Base-by-base conservation (phyloP, 2,888 invertebrate species). In the Rhingia rostrata region DNA sequence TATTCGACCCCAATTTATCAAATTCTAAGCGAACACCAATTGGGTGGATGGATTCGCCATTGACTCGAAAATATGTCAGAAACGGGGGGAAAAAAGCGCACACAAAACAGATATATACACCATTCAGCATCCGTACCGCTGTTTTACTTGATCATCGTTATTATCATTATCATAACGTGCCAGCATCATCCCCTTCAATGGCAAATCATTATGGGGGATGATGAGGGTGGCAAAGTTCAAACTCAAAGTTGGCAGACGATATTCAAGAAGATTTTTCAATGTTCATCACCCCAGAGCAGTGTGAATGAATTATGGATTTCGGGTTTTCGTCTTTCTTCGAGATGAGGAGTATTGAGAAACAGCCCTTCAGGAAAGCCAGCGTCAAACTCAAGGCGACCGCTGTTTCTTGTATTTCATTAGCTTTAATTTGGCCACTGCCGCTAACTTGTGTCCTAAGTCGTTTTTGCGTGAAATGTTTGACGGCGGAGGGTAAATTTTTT, bases 261-360 rank as follows among this genome's bases (percentile, higher is more conserved):
- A 66, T 82, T 70, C 47, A 43, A 41, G 70, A 33, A 72, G 66
- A 79, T 79, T 83, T 83, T 79, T 83, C 79, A 78, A 80, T 75
- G 80, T 66, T 80, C 84, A 73, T 63, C 80, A 70, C 69, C 70
- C 64, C 69, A 39, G 49, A 63, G 61, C 60, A 37, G 30, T 49
- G 60, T 66, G 69, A 82, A 90, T 90, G 90, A 90, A 90, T 89
- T 90, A 90, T 90, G 88, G 88, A 87, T 88, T 88, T 87, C 89
- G 82, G 82, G 67, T 77, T 72, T 58, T 73, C 60, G 78, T 53
- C 10, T 10, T 69, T 47, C 60, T 66, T 77, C 61, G 60, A 66
- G 77, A 77, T 66, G 39, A 60, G 43, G 33, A 53, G 22, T 22
- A 49, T 53, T 72, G 37, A 63, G 33, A 60, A 78, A 82, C 70